Conservation (phyloP, 2,113 vertebrate genomes). For the Neofelis nebulosa region DNA sequence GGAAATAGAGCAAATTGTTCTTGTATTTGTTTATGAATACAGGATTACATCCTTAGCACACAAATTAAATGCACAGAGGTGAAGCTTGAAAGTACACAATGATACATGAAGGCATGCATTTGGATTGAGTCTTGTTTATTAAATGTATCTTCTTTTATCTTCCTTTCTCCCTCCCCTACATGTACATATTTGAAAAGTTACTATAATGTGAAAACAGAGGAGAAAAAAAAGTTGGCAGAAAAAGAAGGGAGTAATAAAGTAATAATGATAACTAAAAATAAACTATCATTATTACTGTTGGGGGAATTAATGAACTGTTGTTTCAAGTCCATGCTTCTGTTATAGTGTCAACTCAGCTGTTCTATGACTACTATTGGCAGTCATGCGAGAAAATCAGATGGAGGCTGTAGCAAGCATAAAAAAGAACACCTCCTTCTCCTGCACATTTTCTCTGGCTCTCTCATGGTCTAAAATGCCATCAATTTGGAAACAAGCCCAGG, state of each 20-base stretch:
- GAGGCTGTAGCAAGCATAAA: neutral
- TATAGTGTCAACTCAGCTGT: neutral
- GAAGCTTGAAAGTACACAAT: neutral
- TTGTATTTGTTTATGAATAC: slow-evolving; percentile 58
- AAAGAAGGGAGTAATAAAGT: neutral
- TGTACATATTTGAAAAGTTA: neutral
- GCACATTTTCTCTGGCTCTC: neutral
- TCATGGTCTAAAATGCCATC: neutral
- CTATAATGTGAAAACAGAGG: neutral
- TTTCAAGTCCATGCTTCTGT: neutral
- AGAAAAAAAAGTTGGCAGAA: neutral
- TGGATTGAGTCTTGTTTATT: neutral
- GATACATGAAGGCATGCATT: neutral
- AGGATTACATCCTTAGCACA: neutral
- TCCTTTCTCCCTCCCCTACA: neutral
- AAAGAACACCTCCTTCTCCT: neutral
- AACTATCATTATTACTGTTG: neutral
- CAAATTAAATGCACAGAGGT: slow-evolving; percentile 2
- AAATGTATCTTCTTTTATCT: neutral
- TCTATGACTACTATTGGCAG: neutral
- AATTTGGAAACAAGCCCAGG: neutral
- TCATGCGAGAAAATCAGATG: neutral
- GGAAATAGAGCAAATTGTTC: slow-evolving; percentile 34
- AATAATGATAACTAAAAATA: neutral
- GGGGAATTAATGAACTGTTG: neutral